Base-by-base conservation (phyloP, 2,113 vertebrate species). In the Misgurnus anguillicaudatus region DNA sequence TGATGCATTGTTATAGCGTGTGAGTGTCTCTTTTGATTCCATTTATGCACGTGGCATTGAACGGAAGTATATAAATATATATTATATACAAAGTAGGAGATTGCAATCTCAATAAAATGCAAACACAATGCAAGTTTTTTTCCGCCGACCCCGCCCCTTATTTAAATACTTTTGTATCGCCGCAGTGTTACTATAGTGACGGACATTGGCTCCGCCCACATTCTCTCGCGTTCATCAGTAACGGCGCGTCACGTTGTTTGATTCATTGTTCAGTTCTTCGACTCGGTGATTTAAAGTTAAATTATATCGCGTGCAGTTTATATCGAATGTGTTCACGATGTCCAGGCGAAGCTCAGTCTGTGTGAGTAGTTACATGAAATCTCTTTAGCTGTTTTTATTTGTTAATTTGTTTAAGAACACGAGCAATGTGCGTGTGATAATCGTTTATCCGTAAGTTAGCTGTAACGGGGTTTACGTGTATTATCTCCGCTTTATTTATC, bases 141-240 rank as follows among this genome's bases (percentile, higher is more conserved):
- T 63, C 51, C 67, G 71, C 81, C 2, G 71, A 47, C 57, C 19
- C 11, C 57, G 71, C 81, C 74, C 85, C 63, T 83, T 7, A 62
- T 84, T 85, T 83, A 77, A 83, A 78, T 80, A 62, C 60, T 42
- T 17, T n/a, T 10, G 66, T 19, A 47, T 65, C 78, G 58, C 85
- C 81, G 79, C 85, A 81, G 67, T 24, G 89, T 87, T 83, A 39
- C 87, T 77, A 84, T 80, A 81, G 85, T 79, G 80, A 89, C 61
- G 45, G 13, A 2, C 5, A 7, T 11, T 75, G 60, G 60, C 84
- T 77, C 87, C 78, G 72, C 86, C 71, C 63, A 57, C 74, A 41
- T 13, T 24, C 11, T 38, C 53, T 66, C 4, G 39, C 31, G 53
- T 36, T 73, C 21, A 62, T 77, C 58, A 39, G 21, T 47, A 66